Base-by-base conservation (phyloP, 2,113 vertebrate species). In the Polyodon spathula region DNA sequence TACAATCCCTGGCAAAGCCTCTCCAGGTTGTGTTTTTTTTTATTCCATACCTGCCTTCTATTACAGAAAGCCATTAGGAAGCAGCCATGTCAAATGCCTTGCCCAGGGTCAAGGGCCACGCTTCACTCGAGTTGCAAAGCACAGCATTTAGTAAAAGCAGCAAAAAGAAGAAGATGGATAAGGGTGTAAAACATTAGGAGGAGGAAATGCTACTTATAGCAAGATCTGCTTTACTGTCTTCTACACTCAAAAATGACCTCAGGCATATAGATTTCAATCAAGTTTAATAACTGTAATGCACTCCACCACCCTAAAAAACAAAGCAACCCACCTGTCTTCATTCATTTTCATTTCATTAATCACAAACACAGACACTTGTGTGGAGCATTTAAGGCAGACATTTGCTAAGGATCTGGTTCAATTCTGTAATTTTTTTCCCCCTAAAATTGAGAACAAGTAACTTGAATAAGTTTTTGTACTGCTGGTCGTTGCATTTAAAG, bases 111-210 rank as follows among this genome's bases (percentile, higher is more conserved):
- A n/a, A n/a, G n/a, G n/a, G n/a, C n/a, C 11, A 50, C 4, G 46
- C 46, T 14, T 14, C 11, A 12, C n/a, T 11, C n/a, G 10, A 12
- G 46, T 50, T 14, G 46, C 11, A 14, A 50, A 50, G 46, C 46
- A 14, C 8, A 50, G 11, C n/a, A 50, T 50, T 6, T 50, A 50
- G 11, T 50, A 12, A 50, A n/a, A 50, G n/a, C 7, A 50, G 46
- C 11, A 50, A n/a, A 50, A 50, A 50, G 46, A 50, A 14, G 7
- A 50, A 50, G 46, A 50, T 50, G 46, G 46, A 50, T 50, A 50
- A 5, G 46, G n/a, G 46, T 14, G n/a, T 50, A 5, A 50, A 2
- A n/a, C 46, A 50, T 50, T 50, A 50, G n/a, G n/a, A n/a, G n/a
- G 46, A 50, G 46, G 46, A 50, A 50, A 50, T 50, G 3, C 7